Evolutionary conservation across 2,113 vertebrate genomes (phyloP), one percentile per base, ranked within the genome.

Genomic region (Zosterops hypoxanthus): DNA sequence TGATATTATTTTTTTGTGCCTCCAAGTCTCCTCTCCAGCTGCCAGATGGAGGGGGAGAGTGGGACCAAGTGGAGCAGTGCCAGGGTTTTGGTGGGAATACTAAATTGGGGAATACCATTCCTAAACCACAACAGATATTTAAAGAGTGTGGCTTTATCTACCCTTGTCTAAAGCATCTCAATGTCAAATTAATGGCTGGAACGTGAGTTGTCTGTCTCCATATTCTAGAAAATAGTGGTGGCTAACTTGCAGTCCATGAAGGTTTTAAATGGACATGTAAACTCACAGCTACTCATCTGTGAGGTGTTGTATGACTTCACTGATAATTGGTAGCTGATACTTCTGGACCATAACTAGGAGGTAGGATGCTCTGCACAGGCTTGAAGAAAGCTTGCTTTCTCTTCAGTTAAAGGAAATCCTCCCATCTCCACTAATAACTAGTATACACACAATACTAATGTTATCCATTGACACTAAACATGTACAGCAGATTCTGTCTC

Each of bases 21-120:
- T 46, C 24, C 3, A 29, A 3, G 60, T 66, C 34, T 85, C 29
- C 42, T 76, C 63, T 76, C 71, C 34, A 66, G 25, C 6, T 60
- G 63, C 23, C 33, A 69, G 33, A 61, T 28, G 19, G 39, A 33
- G 22, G 52, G 4, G 12, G 5, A 11, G 25, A 85, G 20, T 46
- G 19, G 31, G 29, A 52, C 22, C 0, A 0, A 53, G 39, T 36
- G 50, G 55, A 24, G 28, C 6, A 1, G 23, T 53, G 9, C 1
- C 15, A 39, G 46, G 23, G 28, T 53, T 78, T 60, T 36, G 15
- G 39, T 61, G 47, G 39, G 15, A 78, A 70, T 60, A 46, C 47
- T 53, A 20, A 69, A 69, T 20, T 78, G 84, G 18, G 15, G 39
- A 86, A 39, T 69, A 28, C 10, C 12, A 46, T 61, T 69, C 15